A percentile compares a stretch with the other conserved stretches of the same genome.
Evolutionary conservation across 2,113 vertebrate species (phyloP).

Genomic region (Hippolais icterina): DNA sequence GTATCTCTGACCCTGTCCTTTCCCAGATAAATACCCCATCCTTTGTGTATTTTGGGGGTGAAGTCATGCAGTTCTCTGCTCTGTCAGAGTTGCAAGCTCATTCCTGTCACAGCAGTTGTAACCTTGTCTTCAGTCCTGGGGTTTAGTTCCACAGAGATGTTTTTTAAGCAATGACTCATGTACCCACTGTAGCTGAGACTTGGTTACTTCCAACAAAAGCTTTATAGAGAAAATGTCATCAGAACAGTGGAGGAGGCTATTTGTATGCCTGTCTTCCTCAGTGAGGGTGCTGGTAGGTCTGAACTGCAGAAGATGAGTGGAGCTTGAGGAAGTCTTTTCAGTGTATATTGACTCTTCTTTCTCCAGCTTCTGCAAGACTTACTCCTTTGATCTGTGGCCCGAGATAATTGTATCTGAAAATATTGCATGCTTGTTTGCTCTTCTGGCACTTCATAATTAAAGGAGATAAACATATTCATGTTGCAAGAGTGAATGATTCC

Average conservation of each 20-base stretch:
- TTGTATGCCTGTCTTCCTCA: neutral
- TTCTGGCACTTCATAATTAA: neutral
- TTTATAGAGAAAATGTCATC: neutral
- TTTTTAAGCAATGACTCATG: neutral
- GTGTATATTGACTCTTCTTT: neutral
- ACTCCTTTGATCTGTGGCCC: constrained; percentile 15
- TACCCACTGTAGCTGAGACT: neutral
- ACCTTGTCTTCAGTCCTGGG: neutral
- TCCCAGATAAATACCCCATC: neutral
- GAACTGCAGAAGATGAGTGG: neutral
- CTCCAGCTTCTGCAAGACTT: neutral
- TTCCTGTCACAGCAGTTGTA: neutral
- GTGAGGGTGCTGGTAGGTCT: neutral
- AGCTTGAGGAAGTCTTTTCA: neutral
- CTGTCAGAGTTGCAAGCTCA: neutral
- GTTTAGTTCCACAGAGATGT: neutral
- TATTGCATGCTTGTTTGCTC: neutral
- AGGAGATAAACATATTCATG: neutral
- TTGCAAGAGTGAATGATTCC: neutral
- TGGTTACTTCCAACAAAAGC: neutral
- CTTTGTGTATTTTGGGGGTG: neutral
- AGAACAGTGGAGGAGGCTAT: neutral
- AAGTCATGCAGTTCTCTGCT: neutral
- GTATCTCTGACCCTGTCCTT: neutral
- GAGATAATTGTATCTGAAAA: neutral